Percentiles rank a stretch among this genome's conserved stretches.
Evolutionary conservation across 1,140 invertebrate species (phyloP).

Genomic region (Rhopalosiphum padi): DNA sequence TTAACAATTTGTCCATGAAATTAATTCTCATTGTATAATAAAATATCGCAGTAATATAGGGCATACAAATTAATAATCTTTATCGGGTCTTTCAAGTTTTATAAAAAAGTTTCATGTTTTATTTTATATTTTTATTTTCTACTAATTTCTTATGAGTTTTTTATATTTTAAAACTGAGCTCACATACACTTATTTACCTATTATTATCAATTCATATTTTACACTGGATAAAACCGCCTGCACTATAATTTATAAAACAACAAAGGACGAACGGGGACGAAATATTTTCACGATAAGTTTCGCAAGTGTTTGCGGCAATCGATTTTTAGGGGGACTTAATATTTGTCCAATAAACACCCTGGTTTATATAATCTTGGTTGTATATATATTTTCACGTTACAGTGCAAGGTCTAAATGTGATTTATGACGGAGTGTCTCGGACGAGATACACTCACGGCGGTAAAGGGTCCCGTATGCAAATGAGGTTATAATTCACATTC

Average conservation of each 20-base stretch:
- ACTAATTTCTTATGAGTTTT: not conserved
- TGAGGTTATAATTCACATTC: constrained; percentile 58
- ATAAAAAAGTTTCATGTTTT: not conserved
- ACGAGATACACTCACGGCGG: constrained; percentile 55
- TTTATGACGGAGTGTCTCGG: constrained; percentile 56
- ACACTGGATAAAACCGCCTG: not conserved
- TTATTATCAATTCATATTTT: not conserved
- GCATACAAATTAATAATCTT: not conserved
- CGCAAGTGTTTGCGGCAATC: constrained; percentile 26
- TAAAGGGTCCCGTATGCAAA: constrained; percentile 58
- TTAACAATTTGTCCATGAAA: not conserved
- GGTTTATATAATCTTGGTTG: constrained; percentile 48
- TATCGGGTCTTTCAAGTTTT: not conserved
- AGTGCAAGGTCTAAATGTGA: constrained; percentile 56
- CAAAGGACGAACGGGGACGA: not conserved
- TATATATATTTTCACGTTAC: constrained; percentile 47
- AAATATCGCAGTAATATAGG: not conserved
- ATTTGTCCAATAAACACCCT: constrained; percentile 56
- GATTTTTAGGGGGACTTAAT: constrained; percentile 51
- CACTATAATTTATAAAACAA: not conserved
- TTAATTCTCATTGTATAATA: not conserved
- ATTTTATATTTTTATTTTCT: not conserved
- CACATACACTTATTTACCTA: not conserved
- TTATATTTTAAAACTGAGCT: not conserved
- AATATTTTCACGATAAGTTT: not conserved